Conservation (phyloP, 2,888 invertebrate species). For the Drosophila borborema region DNA sequence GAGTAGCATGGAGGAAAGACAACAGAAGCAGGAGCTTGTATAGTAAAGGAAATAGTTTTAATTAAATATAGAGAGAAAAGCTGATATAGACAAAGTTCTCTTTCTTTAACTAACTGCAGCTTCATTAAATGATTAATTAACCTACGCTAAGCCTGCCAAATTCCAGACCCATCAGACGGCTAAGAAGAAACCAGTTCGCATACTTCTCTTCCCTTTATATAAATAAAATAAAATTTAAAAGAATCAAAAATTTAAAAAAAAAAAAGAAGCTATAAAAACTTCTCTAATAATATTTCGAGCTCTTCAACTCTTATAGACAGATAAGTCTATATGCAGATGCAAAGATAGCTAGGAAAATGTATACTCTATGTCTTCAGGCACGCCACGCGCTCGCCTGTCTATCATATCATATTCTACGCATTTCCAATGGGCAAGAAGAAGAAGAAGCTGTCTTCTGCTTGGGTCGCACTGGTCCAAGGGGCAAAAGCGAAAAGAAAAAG, state of each 20-base stretch:
- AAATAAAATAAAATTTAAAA: no score
- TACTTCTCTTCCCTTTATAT: no score
- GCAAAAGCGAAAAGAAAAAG: conserved; percentile 42
- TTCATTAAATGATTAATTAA: background rate
- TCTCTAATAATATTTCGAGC: background rate
- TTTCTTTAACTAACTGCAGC: background rate
- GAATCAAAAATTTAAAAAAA: no score
- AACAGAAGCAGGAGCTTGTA: background rate
- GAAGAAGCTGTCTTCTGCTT: background rate
- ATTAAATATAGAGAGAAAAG: background rate
- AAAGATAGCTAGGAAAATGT: background rate
- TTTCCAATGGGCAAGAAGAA: background rate
- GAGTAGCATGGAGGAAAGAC: background rate
- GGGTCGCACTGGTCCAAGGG: conserved; percentile 54
- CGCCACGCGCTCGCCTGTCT: background rate
- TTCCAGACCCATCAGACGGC: no score
- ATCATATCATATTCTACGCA: background rate
- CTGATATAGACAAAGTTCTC: background rate
- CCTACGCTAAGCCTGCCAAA: background rate
- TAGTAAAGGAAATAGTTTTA: background rate
- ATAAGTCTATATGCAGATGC: no score
- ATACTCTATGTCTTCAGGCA: background rate
- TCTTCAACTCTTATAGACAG: background rate
- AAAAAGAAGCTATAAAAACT: no score
- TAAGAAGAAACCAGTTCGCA: no score